Conservation (phyloP, 2,888 invertebrate species). For the Gasteruption jaculator region DNA sequence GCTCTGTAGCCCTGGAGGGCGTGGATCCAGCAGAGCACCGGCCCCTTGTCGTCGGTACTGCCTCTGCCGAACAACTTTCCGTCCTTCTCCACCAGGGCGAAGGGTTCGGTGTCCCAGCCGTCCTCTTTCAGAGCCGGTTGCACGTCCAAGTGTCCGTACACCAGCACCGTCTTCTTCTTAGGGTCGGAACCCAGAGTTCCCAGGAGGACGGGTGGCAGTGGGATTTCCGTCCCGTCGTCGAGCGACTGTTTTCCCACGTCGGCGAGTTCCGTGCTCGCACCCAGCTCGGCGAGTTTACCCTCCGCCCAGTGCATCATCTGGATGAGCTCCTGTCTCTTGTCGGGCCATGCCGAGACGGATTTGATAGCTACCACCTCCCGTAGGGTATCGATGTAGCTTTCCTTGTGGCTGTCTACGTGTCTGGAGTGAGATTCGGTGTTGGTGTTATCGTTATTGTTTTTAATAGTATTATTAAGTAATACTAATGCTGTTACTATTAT, state of each 20-base stretch:
- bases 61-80: constrained; percentile 90
- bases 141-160: constrained; percentile 98
- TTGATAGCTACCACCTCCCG: constrained; percentile 87
- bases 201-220: constrained; percentile 81
- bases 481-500: not conserved
- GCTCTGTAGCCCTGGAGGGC: constrained; percentile 84
- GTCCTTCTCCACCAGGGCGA: constrained; percentile 80
- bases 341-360: constrained; percentile 91
- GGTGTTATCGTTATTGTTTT: constrained; percentile 2
- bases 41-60: constrained; percentile 90
- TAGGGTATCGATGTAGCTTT: constrained; percentile 72
- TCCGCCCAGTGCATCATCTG: constrained; percentile 85
- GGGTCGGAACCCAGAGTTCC: constrained; percentile 73
- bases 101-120: constrained; percentile 96
- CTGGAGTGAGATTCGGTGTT: constrained; percentile 51
- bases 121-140: constrained; percentile 91
- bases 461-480: not conserved
- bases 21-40: constrained; percentile 94
- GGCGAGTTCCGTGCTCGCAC: constrained; percentile 66
- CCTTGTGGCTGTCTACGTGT: constrained; percentile 74
- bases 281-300: constrained; percentile 64
- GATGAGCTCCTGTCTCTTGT: constrained; percentile 73
- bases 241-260: constrained; percentile 75
- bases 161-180: constrained; percentile 85
- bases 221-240: constrained; percentile 66